These are phyloP conservation scores for Hoplodrina blanda DNA, from an alignment of 2,888 invertebrate genomes.

Conservation along the genomic window DNA sequence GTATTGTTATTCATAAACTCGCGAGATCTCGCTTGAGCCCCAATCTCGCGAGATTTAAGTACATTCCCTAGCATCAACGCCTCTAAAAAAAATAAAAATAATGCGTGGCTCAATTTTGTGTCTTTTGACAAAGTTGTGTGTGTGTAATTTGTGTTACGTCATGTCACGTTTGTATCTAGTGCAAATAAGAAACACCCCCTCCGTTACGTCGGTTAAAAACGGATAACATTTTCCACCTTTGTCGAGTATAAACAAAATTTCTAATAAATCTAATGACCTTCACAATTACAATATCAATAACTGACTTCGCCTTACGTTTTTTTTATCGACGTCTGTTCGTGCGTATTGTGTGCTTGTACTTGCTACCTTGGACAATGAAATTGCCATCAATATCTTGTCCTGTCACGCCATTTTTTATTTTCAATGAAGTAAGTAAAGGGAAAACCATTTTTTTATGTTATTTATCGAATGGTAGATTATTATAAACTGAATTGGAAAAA, in stretches of 20 bases:
- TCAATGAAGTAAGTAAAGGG: neutral
- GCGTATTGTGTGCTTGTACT: slow-evolving; percentile 20
- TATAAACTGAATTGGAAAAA: no score
- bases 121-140: no score
- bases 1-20: no score
- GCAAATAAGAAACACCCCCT: no score
- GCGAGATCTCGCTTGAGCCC: no score
- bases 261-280: slow-evolving; percentile 24
- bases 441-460: neutral
- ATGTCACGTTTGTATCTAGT: no score
- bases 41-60: no score
- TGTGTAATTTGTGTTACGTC: no score
- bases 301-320: slow-evolving; percentile 27
- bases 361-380: neutral
- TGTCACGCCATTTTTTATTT: slow-evolving; percentile 9
- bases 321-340: slow-evolving; percentile 34
- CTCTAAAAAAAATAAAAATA: no score
- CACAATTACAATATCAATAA: slow-evolving; percentile 13
- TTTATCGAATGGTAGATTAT: no score
- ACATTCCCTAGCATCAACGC: no score
- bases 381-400: slow-evolving; percentile 5
- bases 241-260: neutral
- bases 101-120: no score
- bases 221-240: neutral
- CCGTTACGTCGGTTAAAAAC: neutral